Base-by-base conservation (phyloP, 2,888 invertebrate genomes). In the Stegophylla sp. region DNA sequence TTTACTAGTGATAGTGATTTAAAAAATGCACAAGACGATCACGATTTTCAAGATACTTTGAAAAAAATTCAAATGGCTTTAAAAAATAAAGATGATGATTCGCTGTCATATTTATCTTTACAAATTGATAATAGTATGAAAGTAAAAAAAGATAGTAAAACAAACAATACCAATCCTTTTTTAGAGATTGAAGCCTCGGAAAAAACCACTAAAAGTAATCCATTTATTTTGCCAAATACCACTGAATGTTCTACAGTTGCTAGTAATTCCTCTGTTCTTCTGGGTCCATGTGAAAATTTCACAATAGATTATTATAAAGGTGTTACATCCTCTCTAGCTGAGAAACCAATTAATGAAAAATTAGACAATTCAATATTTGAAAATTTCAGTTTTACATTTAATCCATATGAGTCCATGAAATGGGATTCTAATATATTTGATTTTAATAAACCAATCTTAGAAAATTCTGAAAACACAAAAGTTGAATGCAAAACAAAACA, bases 1-100 rank as follows among this genome's bases (percentile, higher is more conserved):
- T 89, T 88, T 76, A 89, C 89, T 41, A 90, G 90, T 84, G 90
- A 90, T 82, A 89, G 89, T 43, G 90, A 89, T 84, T 86, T 90
- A 48, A 87, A 88, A 67, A 88, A 87, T 83, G 86, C 87, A 48
- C 86, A 86, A 67, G 86, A 89, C 61, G 88, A 88, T 81, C 88
- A 89, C 81, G 89, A 88, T 81, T 90, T 90, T 83, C 88, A 89
- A 84, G 88, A 89, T 82, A 88, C 89, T 72, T 84, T 90, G 81
- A 88, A 87, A 83, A 89, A 88, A 84, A 85, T 89, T 28, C 83
- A 84, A 43, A 83, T 84, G 0, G 84, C 83, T 28, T 84, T 82
- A 83, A 85, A 85, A 82, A 84, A 84, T 23, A 84, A 85, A 85
- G 43, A 84, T 83, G 82, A 85, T 67, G 83, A 83, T 66, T 83